Base-by-base conservation (phyloP, 2,888 invertebrate species). In the Acanthosepion esculentum region DNA sequence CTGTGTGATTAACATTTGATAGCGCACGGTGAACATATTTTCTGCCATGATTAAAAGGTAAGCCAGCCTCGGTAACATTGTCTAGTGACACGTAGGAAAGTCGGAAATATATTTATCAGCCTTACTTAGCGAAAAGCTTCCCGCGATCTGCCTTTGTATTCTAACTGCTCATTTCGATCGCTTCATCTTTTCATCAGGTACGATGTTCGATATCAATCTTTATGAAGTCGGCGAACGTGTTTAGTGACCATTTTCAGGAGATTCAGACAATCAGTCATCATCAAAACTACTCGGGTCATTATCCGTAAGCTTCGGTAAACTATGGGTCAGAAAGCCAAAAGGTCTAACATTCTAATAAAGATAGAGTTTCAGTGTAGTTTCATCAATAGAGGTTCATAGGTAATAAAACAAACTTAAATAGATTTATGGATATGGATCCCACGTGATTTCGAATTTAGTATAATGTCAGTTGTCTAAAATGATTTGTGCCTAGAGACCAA, bases 1-100 rank as follows among this genome's bases (percentile, higher is more conserved):
- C 78, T 33, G 78, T 78, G 78, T 78, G 78, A 78, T 78, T 78
- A 78, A 78, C 78, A 78, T 78, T 78, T 18, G 78, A 78, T 78
- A 78, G 78, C 33, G 15, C 78, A 78, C 78, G 33, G n/a, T 33
- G n/a, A 15, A 78, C 12, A 78, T 78, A 78, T n/a, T 78, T 33
- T 15, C 6, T 15, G n/a, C 4, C 15, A n/a, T n/a, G 78, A 78
- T 78, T n/a, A 78, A 78, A 78, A 78, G 78, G 12, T 78, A n/a
- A 33, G 78, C n/a, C 78, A 33, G n/a, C 78, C n/a, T 78, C n/a
- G 78, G 78, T 78, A 78, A n/a, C 78, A 78, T 78, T 78, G 78
- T 78, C 78, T 33, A 33, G 18, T 78, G 78, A 78, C 78, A 78
- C n/a, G 78, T 78, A n/a, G 78, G 15, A 33, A 78, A 78, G 78